Base-by-base conservation (phyloP, 1,140 invertebrate species). In the Chironomus striatipennis region DNA sequence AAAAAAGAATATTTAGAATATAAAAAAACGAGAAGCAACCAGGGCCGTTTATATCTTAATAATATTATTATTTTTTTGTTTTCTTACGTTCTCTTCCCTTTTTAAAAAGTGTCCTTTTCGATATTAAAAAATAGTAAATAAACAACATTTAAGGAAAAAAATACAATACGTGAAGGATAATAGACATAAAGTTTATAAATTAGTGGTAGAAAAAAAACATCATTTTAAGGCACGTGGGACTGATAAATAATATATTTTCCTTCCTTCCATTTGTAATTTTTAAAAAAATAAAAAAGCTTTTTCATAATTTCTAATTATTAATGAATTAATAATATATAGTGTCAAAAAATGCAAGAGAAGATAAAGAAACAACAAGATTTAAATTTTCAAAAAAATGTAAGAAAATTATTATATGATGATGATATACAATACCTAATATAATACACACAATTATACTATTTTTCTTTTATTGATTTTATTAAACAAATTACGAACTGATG, bases 101-200 rank as follows among this genome's bases (percentile, higher is more conserved):
- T 57, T 57, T n/a, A 57, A 57, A 57, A 57, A 57, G 47, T 57
- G 47, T 57, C 47, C 47, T 57, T 57, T 57, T 15, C 12, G n/a
- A n/a, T n/a, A 12, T 10, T 15, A 57, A 12, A 12, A 47, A n/a
- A 12, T 57, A n/a, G n/a, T 12, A 15, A 57, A n/a, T n/a, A 57
- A 57, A 47, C 43, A 47, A 47, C 15, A 4, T 43, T 7, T 5
- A 43, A 43, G 42, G 42, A 43, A 7, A 47, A 57, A 57, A 57
- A 57, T n/a, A 57, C 47, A 57, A 57, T n/a, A 47, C 15, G 15
- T 34, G 24, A 34, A 47, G 43, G 15, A 47, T 9, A n/a, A 57
- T 57, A 57, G 47, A 57, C 47, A 57, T 57, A 57, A 57, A 57
- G n/a, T 47, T 12, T 57, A n/a, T 57, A 57, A 57, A 57, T 57